Base-by-base conservation (phyloP, 2,888 invertebrate species). In the Harpalus rubripes region DNA sequence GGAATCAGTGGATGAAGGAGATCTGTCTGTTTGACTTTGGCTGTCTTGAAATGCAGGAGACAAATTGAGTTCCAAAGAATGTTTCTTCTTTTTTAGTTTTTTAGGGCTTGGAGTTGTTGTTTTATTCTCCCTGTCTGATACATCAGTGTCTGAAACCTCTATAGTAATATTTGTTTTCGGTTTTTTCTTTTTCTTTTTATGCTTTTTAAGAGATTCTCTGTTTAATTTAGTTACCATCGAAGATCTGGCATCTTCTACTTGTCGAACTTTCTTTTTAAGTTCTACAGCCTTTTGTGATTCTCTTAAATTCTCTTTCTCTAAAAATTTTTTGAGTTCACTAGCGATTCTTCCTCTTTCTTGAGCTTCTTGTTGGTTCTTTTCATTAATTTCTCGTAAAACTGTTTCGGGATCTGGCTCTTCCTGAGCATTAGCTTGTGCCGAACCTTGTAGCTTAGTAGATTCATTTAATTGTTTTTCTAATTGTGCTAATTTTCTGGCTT, bases 391-490 rank as follows among this genome's bases (percentile, higher is more conserved):
- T 18, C 88, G 87, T 41, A 89, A 86, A 10, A 90, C 87, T 52
- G 85, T 88, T 61, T 90, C 89, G 68, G 90, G 90, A 86, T 92
- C 89, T 32, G 91, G 90, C 84, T 92, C 90, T 8, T 88, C 81
- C 16, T 89, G 89, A 41, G 93, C 93, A 72, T 91, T 89, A 15
- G 88, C 89, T 87, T 93, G 93, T 0, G 92, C 93, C 22, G 90
- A 88, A 1, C 93, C 93, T 61, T 93, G 91, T 87, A 93, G 92
- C 86, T 91, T 91, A 86, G 93, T 88, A 85, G 92, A 92, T 81
- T 92, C 92, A 83, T 91, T 89, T 87, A 93, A 93, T 85, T 93
- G 92, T 84, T 91, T 90, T 88, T 93, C 92, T n/a, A 93, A 88
- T 44, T 91, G 91, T 85, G 92, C 87, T 12, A 93, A 88, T 87